These are phyloP conservation scores for Nasonovia ribisnigri DNA, from an alignment of 2,888 invertebrate genomes.

Conservation along the genomic window DNA sequence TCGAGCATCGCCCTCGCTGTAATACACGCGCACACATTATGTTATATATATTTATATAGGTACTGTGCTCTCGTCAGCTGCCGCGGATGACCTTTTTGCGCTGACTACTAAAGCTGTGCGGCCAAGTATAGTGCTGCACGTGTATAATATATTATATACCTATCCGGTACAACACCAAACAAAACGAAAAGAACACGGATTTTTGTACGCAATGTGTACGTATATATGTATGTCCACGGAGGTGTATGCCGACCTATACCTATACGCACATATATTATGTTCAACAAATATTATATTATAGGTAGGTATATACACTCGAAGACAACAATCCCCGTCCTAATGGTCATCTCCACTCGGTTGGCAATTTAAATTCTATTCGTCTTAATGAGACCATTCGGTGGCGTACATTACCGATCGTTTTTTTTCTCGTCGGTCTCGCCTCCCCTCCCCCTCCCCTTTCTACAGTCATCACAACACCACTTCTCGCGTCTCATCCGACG, in stretches of 20 bases:
- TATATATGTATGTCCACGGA: neutral
- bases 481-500: neutral
- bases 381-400: slow-evolving; percentile 50
- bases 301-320: neutral
- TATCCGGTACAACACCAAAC: neutral
- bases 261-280: neutral
- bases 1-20: neutral
- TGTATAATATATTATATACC: neutral
- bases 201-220: neutral
- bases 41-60: neutral
- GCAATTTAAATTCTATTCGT: slow-evolving; percentile 59
- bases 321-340: slow-evolving; percentile 34
- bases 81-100: slow-evolving; percentile 58
- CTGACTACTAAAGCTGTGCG: neutral
- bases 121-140: neutral
- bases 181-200: neutral
- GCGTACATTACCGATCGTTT: slow-evolving; percentile 45
- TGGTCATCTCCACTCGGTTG: slow-evolving; percentile 6
- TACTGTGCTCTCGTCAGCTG: neutral
- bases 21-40: neutral
- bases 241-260: neutral
- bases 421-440: neutral
- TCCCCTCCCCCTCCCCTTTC: neutral
- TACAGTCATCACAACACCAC: neutral
- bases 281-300: neutral